A percentile compares a stretch with the other conserved stretches of the same genome.
Conservation (phyloP, 2,797 vertebrate species). For the Sebastiscus tertius region DNA sequence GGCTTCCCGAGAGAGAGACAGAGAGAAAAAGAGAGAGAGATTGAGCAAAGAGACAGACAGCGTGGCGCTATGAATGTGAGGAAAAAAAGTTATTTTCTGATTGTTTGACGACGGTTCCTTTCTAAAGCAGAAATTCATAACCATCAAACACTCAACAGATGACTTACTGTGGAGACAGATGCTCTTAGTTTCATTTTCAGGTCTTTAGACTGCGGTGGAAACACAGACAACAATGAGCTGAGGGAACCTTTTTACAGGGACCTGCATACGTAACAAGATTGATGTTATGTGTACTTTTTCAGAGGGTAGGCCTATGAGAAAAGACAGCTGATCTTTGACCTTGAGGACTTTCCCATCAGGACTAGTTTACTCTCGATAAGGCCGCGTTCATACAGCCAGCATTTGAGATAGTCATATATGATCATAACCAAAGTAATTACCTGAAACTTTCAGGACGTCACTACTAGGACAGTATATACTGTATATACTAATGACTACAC, state of each 20-base stretch:
- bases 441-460: background rate
- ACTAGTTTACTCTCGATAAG: conserved; percentile 15
- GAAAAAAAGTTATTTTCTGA: too few relatives aligned
- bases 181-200: too few relatives aligned
- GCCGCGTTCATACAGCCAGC: background rate
- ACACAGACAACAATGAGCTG: rapidly evolving
- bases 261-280: conserved; percentile 1
- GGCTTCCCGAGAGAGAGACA: too few relatives aligned
- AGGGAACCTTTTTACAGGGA: background rate
- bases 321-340: conserved; percentile 12
- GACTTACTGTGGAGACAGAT: too few relatives aligned
- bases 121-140: too few relatives aligned
- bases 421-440: background rate
- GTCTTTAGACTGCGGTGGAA: too few relatives aligned
- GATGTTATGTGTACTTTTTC: conserved; percentile 40
- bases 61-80: too few relatives aligned
- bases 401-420: too few relatives aligned
- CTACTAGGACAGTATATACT: background rate
- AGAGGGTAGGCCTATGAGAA: conserved; percentile 31
- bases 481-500: background rate
- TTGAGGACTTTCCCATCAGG: background rate
- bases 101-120: too few relatives aligned
- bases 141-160: too few relatives aligned
- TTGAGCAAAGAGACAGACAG: too few relatives aligned
- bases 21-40: rapidly evolving